Evolutionary conservation across 2,113 vertebrate genomes (phyloP), one percentile per base, ranked within the genome.

Genomic region (Zosterops lateralis): DNA sequence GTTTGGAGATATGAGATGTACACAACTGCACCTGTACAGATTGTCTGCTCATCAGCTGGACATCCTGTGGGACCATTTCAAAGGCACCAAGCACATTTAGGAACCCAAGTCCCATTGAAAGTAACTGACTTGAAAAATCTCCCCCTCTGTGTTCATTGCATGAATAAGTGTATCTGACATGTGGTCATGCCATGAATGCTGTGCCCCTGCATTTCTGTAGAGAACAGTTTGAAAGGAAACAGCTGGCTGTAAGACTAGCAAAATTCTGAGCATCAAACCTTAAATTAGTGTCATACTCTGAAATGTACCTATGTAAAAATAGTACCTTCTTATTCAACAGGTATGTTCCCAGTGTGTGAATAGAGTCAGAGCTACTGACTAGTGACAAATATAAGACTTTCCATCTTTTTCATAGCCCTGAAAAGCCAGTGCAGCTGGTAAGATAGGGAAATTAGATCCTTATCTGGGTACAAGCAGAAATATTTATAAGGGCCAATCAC

Each of bases 61-160:
- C 87, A 80, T 79, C 75, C 75, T 3, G 0, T 70, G 82, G 87
- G 84, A 91, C 51, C 48, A 67, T 84, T 73, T 95, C 54, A 92
- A 83, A 92, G 75, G 38, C 67, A 36, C 21, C 76, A 42, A 87
- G 84, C 60, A 65, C 17, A n/a, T 89, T 90, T 88, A 91, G 85
- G 57, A 81, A 48, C 68, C 40, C 36, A 84, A 74, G 57, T 86
- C 68, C 76, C 76, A 38, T 32, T 93, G 79, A 84, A 95, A 92
- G 72, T 77, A n/a, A 91, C 14, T 93, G 81, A 79, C 67, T 93
- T 89, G 81, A 84, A 93, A 94, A 87, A 73, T 92, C 51, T 92
- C n/a, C 12, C 72, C 38, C 60, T 40, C 25, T 87, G 67, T 83
- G 87, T 88, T 91, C 72, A 72, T 57, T 71, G 71, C 76, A 77